Evolutionary conservation across 2,113 vertebrate genomes (phyloP).

Genomic region (Oncorhynchus clarkii): DNA sequence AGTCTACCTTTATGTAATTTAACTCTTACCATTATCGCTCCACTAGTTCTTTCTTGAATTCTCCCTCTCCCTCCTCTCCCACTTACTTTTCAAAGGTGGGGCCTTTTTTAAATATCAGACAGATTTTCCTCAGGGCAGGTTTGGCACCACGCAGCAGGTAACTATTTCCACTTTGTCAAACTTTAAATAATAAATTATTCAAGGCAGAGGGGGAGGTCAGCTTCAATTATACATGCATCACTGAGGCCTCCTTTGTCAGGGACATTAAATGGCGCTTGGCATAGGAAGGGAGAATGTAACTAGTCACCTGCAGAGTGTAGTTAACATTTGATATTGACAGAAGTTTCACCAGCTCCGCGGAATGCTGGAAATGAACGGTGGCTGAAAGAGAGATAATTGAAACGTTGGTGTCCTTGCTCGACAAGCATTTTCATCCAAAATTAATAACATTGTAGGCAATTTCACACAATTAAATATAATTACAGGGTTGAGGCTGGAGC

Average conservation of each 20-base stretch:
- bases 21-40: too few species aligned
- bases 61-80: too few species aligned
- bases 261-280: neutral
- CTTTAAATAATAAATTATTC: slow-evolving; percentile 13
- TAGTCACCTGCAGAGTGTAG: slow-evolving; percentile 89
- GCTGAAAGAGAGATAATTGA: slow-evolving; percentile 74
- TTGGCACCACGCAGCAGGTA: neutral
- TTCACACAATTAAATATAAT: neutral
- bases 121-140: neutral
- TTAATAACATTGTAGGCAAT: neutral
- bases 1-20: too few species aligned
- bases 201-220: neutral
- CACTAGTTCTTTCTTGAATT: too few species aligned
- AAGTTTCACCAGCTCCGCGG: slow-evolving; percentile 90
- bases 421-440: neutral
- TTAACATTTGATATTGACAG: slow-evolving; percentile 85
- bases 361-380: slow-evolving; percentile 95
- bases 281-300: neutral
- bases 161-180: slow-evolving; percentile 12
- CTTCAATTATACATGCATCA: slow-evolving; percentile 7
- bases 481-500: neutral
- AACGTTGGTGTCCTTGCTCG: neutral
- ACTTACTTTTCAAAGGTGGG: too few species aligned
- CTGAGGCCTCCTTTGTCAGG: neutral
- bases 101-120: neutral